Conservation (phyloP, 1,140 invertebrate species). For the Geopemphigus sp. region DNA sequence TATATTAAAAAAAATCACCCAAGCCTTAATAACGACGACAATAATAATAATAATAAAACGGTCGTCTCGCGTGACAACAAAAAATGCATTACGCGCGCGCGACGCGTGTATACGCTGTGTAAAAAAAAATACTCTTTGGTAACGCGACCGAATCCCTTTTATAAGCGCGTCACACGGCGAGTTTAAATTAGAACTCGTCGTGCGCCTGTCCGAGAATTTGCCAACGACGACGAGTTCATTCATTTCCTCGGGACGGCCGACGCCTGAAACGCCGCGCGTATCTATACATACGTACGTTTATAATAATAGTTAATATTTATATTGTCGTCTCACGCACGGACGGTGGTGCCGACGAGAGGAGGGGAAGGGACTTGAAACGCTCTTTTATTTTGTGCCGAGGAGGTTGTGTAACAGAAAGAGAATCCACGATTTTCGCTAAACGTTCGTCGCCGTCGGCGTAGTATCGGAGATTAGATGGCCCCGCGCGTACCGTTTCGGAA, state of each 20-base stretch:
- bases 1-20: too few species aligned
- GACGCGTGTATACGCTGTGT: too few species aligned
- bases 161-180: neutral
- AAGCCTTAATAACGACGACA: too few species aligned
- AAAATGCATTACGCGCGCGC: neutral
- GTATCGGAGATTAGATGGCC: too few species aligned
- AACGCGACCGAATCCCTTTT: neutral
- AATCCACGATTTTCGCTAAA: neutral
- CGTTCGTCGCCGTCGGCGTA: too few species aligned
- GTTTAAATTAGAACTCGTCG: constrained; percentile 37
- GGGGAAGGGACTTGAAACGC: too few species aligned
- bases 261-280: neutral
- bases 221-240: neutral
- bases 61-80: neutral
- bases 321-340: neutral
- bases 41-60: too few species aligned
- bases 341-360: neutral
- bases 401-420: too few species aligned
- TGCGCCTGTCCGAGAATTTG: constrained; percentile 15
- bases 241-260: neutral
- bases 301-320: too few species aligned
- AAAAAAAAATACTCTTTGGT: neutral
- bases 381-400: too few species aligned
- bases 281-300: too few species aligned
- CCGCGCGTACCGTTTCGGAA: too few species aligned